Conservation (phyloP, 2,888 invertebrate species). For the Brachycybe producta region DNA sequence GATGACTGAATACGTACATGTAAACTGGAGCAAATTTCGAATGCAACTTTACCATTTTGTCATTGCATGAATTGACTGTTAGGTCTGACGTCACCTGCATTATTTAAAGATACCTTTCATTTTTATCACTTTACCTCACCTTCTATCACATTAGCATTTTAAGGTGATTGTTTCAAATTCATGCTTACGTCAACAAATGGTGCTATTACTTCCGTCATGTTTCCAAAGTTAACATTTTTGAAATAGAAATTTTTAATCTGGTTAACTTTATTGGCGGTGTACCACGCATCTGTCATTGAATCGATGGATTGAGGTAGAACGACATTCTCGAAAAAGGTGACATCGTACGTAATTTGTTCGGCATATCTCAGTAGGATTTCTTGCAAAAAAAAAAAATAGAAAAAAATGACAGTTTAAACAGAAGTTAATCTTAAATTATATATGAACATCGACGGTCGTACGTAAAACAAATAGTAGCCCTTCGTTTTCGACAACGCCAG, state of each 20-base stretch:
- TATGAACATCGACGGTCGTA: slow-evolving; percentile 2
- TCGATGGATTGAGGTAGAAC: slow-evolving; percentile 4
- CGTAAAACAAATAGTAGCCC: slow-evolving; percentile 18
- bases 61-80: slow-evolving; percentile 12
- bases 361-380: slow-evolving; percentile 1
- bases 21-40: slow-evolving; percentile 11
- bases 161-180: background rate
- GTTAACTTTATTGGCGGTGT: slow-evolving; percentile 5
- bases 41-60: slow-evolving; percentile 11
- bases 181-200: slow-evolving; percentile 13
- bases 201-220: slow-evolving; percentile 9
- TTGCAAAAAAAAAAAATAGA: background rate
- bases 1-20: slow-evolving; percentile 14
- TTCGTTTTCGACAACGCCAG: slow-evolving; percentile 32
- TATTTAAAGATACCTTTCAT: background rate
- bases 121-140: background rate
- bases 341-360: background rate
- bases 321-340: slow-evolving; percentile 4
- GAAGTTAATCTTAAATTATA: background rate
- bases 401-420: background rate
- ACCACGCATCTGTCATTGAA: background rate
- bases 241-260: slow-evolving; percentile 16
- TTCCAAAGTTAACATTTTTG: slow-evolving; percentile 13
- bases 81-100: slow-evolving; percentile 8
- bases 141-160: background rate